Conservation (phyloP, 1,140 invertebrate genomes). For the Neelides sp. region DNA sequence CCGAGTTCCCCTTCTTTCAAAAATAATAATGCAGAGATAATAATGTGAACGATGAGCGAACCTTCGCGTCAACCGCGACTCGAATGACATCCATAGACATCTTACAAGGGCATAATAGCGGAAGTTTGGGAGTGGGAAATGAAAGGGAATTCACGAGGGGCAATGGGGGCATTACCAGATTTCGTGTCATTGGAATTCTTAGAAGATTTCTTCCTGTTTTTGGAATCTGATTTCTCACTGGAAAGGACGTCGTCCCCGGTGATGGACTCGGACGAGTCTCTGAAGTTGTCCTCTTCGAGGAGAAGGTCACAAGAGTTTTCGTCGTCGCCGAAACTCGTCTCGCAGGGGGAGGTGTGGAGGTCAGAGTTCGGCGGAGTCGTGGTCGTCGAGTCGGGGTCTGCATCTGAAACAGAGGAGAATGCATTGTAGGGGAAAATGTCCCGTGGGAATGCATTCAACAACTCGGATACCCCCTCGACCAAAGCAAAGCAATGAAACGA, state of each 20-base stretch:
- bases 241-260: slow-evolving; percentile 30
- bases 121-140: too few relatives aligned
- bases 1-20: too few relatives aligned
- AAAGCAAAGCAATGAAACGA: slow-evolving; percentile 19
- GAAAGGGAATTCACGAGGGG: background rate
- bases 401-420: slow-evolving; percentile 13
- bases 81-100: too few relatives aligned
- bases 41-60: too few relatives aligned
- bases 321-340: slow-evolving; percentile 24
- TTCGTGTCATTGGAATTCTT: slow-evolving; percentile 29
- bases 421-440: background rate
- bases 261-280: slow-evolving; percentile 28
- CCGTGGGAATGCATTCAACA: slow-evolving; percentile 11
- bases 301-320: slow-evolving; percentile 30
- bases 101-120: background rate
- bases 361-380: slow-evolving; percentile 34
- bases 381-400: slow-evolving; percentile 35
- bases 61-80: too few relatives aligned
- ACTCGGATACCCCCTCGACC: background rate
- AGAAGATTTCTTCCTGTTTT: slow-evolving; percentile 30
- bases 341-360: slow-evolving; percentile 29
- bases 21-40: too few relatives aligned
- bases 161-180: slow-evolving; percentile 15
- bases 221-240: slow-evolving; percentile 25
- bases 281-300: slow-evolving; percentile 27